Conservation (phyloP, 2,888 invertebrate genomes). For the Lasius platythorax region DNA sequence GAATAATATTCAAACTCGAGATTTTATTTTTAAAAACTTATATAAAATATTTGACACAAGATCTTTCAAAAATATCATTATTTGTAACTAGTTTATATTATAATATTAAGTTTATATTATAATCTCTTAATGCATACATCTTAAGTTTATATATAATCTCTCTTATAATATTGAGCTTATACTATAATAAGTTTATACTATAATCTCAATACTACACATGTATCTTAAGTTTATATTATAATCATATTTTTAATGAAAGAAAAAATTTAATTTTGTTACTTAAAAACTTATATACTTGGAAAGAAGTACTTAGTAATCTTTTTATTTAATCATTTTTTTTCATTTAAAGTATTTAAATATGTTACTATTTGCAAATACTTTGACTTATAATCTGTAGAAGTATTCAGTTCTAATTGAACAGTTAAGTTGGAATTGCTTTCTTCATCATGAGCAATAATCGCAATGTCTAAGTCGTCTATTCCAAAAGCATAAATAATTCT, state of each 20-base stretch:
- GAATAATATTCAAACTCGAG: too few species aligned
- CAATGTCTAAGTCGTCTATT: not conserved
- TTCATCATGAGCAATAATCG: not conserved
- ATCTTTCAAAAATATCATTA: too few species aligned
- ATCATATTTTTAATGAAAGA: not conserved
- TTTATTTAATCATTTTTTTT: not conserved
- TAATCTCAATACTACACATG: not conserved
- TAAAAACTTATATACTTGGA: not conserved
- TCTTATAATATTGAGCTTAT: too few species aligned
- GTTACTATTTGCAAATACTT: constrained; percentile 3
- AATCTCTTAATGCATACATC: too few species aligned
- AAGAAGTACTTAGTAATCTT: not conserved
- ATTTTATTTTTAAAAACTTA: too few species aligned
- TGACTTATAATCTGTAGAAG: constrained; percentile 2
- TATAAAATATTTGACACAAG: too few species aligned
- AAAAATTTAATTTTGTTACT: not conserved
- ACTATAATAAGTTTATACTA: too few species aligned
- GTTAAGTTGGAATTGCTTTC: not conserved
- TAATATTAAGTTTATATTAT: too few species aligned
- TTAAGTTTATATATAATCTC: too few species aligned
- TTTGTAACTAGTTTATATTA: too few species aligned
- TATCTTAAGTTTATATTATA: not conserved
- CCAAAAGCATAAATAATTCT: constrained; percentile 5
- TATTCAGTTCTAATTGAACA: not conserved
- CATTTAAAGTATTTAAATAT: constrained; percentile 4